Evolutionary conservation across 2,113 vertebrate species (phyloP).

Genomic region (Cynopterus brachyotis): DNA sequence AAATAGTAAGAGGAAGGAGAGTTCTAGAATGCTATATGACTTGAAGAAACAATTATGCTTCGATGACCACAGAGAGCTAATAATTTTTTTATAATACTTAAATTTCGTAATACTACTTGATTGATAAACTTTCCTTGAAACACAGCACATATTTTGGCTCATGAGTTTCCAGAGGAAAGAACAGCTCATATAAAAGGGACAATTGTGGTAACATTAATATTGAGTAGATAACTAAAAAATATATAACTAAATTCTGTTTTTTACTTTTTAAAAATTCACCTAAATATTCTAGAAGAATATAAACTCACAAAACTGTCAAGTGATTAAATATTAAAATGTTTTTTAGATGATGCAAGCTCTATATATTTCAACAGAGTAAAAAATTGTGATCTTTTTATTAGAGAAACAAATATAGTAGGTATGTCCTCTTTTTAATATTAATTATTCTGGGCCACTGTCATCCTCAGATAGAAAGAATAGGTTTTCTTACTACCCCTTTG

Average conservation of each 20-base stretch:
- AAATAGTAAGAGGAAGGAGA: background rate
- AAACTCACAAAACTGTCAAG: background rate
- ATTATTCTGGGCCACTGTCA: background rate
- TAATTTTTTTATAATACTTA: background rate
- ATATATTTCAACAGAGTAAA: background rate
- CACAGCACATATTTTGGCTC: background rate
- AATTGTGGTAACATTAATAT: background rate
- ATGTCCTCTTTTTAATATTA: background rate
- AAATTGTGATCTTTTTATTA: background rate
- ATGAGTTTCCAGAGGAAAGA: background rate
- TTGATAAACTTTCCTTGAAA: background rate
- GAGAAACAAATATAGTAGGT: background rate
- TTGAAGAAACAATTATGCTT: background rate
- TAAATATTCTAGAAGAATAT: background rate
- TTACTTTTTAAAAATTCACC: background rate
- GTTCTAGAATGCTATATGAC: background rate
- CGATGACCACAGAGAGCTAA: background rate
- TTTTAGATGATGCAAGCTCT: background rate
- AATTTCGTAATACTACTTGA: background rate
- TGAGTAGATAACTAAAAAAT: background rate
- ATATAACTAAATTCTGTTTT: background rate
- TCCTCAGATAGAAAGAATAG: background rate
- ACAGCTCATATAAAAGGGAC: background rate
- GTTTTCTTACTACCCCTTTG: background rate
- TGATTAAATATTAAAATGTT: background rate